phyloP scores from a whole-genome alignment of 2,113 vertebrate genomes.

The Salvelinus alpinus region DNA sequence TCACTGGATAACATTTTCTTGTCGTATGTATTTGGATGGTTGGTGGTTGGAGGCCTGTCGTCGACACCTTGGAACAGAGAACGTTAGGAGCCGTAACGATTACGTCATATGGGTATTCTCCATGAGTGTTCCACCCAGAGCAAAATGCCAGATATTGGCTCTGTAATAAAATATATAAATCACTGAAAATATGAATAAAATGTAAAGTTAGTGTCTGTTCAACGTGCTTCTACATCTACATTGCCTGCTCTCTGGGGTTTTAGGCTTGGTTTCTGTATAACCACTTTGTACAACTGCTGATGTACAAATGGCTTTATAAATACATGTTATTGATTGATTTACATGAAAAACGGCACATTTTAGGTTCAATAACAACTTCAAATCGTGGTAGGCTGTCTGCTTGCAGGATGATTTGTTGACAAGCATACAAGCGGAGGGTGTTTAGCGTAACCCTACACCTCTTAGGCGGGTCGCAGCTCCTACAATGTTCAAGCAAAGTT shows the following conservation, averaged over 20 bases:
- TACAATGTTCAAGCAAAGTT: background rate
- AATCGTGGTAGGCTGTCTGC: background rate
- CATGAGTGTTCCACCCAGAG: no score
- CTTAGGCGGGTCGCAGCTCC: constrained; percentile 32
- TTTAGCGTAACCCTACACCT: constrained; percentile 60
- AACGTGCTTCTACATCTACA: no score
- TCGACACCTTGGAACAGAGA: background rate
- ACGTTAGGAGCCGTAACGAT: background rate
- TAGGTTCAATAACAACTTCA: background rate
- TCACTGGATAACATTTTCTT: background rate
- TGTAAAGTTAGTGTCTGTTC: background rate
- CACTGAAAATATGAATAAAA: background rate
- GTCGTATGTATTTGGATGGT: background rate
- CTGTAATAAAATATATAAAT: background rate
- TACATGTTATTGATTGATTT: no score
- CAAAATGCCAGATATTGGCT: background rate
- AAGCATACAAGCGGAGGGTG: constrained; percentile 31
- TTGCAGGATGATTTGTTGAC: constrained; percentile 17
- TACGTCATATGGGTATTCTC: background rate
- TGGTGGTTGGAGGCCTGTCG: background rate
- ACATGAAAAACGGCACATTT: no score
- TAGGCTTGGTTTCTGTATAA: no score
- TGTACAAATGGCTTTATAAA: no score
- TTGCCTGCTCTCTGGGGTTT: no score
- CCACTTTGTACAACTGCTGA: no score